Evolutionary conservation across 2,113 vertebrate genomes (phyloP), one percentile per base, ranked within the genome.

Genomic region (Hippocampus comes): DNA sequence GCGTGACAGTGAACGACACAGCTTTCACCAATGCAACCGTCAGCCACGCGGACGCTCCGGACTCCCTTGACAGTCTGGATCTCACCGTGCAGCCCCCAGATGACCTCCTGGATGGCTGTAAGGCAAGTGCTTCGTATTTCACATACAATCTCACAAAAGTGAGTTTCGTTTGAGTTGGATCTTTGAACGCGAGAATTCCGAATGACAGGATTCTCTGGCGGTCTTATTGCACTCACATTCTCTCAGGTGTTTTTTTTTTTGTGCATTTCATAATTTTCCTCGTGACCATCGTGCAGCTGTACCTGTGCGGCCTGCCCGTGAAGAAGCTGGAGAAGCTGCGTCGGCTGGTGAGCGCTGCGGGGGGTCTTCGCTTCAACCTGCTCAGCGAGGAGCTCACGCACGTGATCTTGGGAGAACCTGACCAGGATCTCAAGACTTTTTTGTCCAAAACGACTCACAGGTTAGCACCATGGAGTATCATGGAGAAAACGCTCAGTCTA

Each of bases 321-420:
- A 95, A 94, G 89, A 97, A 94, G 75, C 60, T 97, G 82, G 97
- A 99, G 85, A 97, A 97, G 79, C 85, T 99, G 76, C 92, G 95
- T 63, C 91, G 92, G 20, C 93, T 97, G 61, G 95, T 99, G 71
- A 99, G 96, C 82, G 85, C 81, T 0, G 94, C 94, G 46, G 97
- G 97, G 74, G 97, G 97, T 42, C 87, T 99, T 82, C 94, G 93
- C 71, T 98, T 98, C 87, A 97, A 95, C 90, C 96, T 98, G 11
- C 94, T 94, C 68, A 94, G 94, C 70, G 95, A 96, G 86, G 96
- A 98, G 48, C 94, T 99, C 75, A 97, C 97, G 64, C 97, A 99
- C 67, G 91, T 99, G 63, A 93, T 98, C 70, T 91, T 95, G 88
- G 96, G 95, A 72, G 95, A 98, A 25, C 81, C 88, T 74, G 94